Evolutionary conservation across 2,888 invertebrate genomes (phyloP), one percentile per base, ranked within the genome.

Genomic region (Julus scanicus): DNA sequence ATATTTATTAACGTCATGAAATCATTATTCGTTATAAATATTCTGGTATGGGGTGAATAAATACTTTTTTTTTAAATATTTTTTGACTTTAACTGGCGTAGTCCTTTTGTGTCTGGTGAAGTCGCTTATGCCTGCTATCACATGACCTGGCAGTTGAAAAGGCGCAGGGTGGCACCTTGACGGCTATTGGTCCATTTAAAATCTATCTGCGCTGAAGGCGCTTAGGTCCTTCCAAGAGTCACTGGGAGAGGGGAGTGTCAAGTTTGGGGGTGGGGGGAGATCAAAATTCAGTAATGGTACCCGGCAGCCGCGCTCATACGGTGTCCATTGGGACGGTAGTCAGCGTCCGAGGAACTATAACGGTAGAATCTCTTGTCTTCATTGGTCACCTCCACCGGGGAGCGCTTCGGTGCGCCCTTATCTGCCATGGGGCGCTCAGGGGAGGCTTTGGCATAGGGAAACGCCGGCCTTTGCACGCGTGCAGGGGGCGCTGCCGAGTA

Each of bases 331-430:
- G 85, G 44, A 6, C 71, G 17, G n/a, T 40, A 80, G 37, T 87
- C 87, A 2, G 87, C 8, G 20, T 87, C 87, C 8, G 87, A 80
- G 80, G 80, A 80, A 40, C 87, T 87, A 37, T 87, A 87, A 9
- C 87, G 63, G 48, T 87, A 87, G 37, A 87, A 87, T 15, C 87
- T 37, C 9, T 15, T 87, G 57, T 87, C 87, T 8, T 85, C 85
- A 15, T 44, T 85, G 44, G 44, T n/a, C 40, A 15, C 9, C n/a
- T 85, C 85, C 17, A 84, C 40, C 13, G 44, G 44, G 13, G 85
- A 40, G 49, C 85, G 85, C 49, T 85, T 85, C 1, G 9, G 85
- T 6, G 20, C 9, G n/a, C 85, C 44, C 29, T 17, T 80, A 20
- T 80, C 80, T 2, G 1, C 57, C 29, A 49, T 11, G 57, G 49